Base-by-base conservation (phyloP, 2,888 invertebrate species). In the Dryomyza anilis region DNA sequence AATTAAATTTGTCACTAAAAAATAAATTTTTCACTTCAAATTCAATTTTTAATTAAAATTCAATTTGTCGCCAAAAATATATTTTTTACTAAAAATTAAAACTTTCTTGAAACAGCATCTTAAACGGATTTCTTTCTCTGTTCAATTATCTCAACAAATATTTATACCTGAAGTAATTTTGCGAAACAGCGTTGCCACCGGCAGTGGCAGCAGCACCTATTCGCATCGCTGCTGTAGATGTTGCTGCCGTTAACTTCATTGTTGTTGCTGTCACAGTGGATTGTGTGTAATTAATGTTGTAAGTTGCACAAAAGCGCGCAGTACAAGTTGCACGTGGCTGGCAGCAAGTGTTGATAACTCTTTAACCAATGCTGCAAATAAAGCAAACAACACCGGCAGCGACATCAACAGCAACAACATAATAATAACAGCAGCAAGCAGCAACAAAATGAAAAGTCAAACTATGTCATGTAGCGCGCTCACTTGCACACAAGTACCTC, bases 281-380 rank as follows among this genome's bases (percentile, higher is more conserved):
- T 55, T 36, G 55, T 55, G 33, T 36, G 36, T 36, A 55, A 55
- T 55, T 55, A 55, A 55, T 55, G 55, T 36, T 55, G 27, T 39
- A 55, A 45, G 58, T 58, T 58, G 46, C 45, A 45, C 45, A n/a
- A n/a, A n/a, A n/a, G 46, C 45, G 19, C 46, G 25, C n/a, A 16
- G 21, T 50, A 23, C 25, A 2, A 21, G 21, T 50, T 14, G 25
- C 8, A n/a, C n/a, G n/a, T 8, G 48, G 21, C 14, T 12, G 10
- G 2, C 33, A 36, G 36, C 36, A 55, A 55, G 55, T 55, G 55
- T 55, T 55, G 55, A 55, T 55, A 55, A 55, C 36, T 55, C 36
- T 33, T 55, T 21, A 55, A 27, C 55, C 36, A 36, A 55, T 55
- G 55, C 36, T 36, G 55, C 33, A 36, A 55, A 33, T 55, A 55